Evolutionary conservation across 2,888 invertebrate species (phyloP).

Genomic region (Arctia plantaginis): DNA sequence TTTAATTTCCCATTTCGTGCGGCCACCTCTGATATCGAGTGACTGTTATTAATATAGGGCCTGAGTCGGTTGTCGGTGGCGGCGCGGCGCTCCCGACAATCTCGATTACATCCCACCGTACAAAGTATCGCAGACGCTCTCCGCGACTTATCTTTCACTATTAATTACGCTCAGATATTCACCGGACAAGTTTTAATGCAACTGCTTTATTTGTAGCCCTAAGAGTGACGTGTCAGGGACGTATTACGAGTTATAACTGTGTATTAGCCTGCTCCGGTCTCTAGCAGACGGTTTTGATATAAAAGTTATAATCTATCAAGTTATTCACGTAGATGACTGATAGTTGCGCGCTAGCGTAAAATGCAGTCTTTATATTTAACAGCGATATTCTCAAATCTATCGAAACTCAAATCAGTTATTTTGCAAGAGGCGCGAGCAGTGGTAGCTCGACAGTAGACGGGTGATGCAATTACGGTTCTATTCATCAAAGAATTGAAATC

Average conservation of each 20-base stretch:
- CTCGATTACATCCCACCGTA: conserved; percentile 73
- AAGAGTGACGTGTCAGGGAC: conserved; percentile 81
- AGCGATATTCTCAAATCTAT: conserved; percentile 64
- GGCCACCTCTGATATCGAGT: conserved; percentile 79
- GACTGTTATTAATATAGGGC: conserved; percentile 83
- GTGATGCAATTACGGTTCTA: conserved; percentile 78
- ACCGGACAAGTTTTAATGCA: conserved; percentile 85
- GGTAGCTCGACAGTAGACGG: conserved; percentile 58
- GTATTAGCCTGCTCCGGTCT: conserved; percentile 65
- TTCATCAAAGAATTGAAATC: conserved; percentile 82
- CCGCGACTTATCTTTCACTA: conserved; percentile 81
- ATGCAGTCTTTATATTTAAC: conserved; percentile 66
- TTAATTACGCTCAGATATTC: conserved; percentile 84
- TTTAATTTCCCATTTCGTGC: conserved; percentile 85
- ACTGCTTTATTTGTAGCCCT: conserved; percentile 84
- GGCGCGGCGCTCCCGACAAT: conserved; percentile 76
- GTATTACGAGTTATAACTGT: conserved; percentile 80
- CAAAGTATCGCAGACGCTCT: conserved; percentile 74
- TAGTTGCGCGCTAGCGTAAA: conserved; percentile 62
- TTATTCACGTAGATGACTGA: conserved; percentile 64
- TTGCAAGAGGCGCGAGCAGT: conserved; percentile 66
- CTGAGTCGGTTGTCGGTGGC: conserved; percentile 72
- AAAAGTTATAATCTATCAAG: conserved; percentile 54
- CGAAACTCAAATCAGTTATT: conserved; percentile 73
- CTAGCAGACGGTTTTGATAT: conserved; percentile 49